Evolutionary conservation across 64 coral and sea anemone genomes (phyloP).

Genomic region (Stichodactyla mertensii): DNA sequence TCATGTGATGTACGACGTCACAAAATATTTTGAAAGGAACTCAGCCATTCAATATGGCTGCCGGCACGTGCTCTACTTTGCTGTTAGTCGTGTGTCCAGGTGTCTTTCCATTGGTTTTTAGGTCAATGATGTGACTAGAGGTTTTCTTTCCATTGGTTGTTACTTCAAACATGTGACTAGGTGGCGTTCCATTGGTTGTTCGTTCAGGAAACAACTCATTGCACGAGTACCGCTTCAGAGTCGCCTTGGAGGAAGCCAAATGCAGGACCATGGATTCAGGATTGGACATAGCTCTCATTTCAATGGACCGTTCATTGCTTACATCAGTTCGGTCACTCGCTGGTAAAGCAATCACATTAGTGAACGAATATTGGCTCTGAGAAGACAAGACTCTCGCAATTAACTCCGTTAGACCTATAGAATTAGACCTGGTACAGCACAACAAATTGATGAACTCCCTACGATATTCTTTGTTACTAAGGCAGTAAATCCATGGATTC

Average conservation of each 20-base stretch:
- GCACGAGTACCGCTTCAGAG: background rate
- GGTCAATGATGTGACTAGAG: no score
- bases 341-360: background rate
- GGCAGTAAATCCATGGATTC: constrained; percentile 47
- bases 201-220: background rate
- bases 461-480: constrained; percentile 42
- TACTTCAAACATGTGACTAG: background rate
- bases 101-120: no score
- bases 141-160: background rate
- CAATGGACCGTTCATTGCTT: background rate
- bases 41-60: background rate
- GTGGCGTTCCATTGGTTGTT: background rate
- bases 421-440: constrained; percentile 1
- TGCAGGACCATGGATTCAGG: background rate
- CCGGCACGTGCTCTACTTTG: no score
- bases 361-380: constrained; percentile 3
- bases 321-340: background rate
- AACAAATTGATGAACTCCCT: constrained; percentile 33
- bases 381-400: background rate
- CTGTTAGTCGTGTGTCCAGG: no score
- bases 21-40: background rate
- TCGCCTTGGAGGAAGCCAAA: background rate
- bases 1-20: no score
- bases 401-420: background rate
- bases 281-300: constrained; percentile 9